Evolutionary conservation across 2,113 vertebrate species (phyloP).

Genomic region (Bubalus kerabau): DNA sequence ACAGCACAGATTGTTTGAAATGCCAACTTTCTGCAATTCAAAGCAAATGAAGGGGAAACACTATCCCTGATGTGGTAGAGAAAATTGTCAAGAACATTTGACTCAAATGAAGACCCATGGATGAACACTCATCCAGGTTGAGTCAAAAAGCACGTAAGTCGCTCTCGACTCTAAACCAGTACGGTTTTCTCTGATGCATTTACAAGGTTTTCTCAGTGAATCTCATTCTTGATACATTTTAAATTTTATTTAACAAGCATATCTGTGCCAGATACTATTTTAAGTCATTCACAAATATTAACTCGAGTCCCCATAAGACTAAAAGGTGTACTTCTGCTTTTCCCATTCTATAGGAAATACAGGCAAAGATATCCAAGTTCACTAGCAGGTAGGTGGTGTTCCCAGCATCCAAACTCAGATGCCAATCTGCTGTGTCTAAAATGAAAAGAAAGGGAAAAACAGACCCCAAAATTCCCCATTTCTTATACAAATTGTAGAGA

Average conservation of each 20-base stretch:
- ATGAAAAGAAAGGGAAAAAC: not conserved
- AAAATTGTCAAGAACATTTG: fast-evolving
- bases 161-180: not conserved
- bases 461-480: not conserved
- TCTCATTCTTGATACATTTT: not conserved
- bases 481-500: not conserved
- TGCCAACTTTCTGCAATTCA: not conserved
- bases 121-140: not conserved
- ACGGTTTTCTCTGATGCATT: not conserved
- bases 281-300: not conserved
- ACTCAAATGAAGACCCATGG: not conserved
- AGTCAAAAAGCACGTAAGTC: not conserved
- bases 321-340: fast-evolving
- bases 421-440: not conserved
- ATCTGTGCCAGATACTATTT: not conserved
- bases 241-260: not conserved
- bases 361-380: not conserved
- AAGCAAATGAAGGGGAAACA: not conserved
- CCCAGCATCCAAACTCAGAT: not conserved
- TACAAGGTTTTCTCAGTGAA: not conserved
- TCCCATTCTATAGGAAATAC: fast-evolving
- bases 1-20: not conserved
- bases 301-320: not conserved
- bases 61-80: not conserved
- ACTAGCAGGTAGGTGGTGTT: not conserved